phyloP scores from a whole-genome alignment of 2,113 vertebrate genomes.

The Scolopax mira region DNA sequence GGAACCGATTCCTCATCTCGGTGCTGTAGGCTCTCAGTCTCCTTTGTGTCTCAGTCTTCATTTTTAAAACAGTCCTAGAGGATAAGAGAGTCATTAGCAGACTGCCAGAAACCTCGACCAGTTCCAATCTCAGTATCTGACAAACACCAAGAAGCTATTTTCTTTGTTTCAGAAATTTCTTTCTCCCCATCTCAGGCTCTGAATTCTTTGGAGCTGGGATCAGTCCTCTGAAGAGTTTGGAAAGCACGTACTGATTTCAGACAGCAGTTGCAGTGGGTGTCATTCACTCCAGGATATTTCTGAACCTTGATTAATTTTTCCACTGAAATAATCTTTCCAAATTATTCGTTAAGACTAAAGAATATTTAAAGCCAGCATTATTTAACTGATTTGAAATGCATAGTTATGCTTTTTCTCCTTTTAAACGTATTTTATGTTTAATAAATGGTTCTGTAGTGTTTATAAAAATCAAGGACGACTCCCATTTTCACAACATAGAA shows the following conservation, averaged over 20 bases:
- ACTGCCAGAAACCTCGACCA: not conserved
- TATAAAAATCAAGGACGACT: not conserved
- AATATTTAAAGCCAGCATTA: conserved; percentile 9
- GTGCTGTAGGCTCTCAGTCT: not conserved
- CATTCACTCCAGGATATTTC: not conserved
- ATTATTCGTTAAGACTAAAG: conserved; percentile 20
- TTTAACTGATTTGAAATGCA: conserved; percentile 8
- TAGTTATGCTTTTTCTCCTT: not conserved
- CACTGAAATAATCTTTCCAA: not conserved
- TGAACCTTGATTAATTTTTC: conserved; percentile 19
- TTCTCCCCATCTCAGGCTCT: not conserved
- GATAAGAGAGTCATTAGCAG: not conserved
- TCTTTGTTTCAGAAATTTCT: conserved; percentile 1
- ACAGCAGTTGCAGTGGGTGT: not conserved
- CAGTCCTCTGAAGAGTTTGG: not conserved
- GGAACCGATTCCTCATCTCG: conserved; percentile 11
- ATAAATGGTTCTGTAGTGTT: not conserved
- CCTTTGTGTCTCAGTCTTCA: not conserved
- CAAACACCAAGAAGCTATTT: not conserved
- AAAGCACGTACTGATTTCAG: not conserved
- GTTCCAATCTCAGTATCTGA: not conserved
- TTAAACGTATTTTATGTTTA: not conserved
- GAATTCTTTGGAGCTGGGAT: not conserved
- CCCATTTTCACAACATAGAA: not conserved
- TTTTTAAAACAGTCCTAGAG: conserved; percentile 15